A percentile compares a stretch with the other conserved stretches of the same genome.
Evolutionary conservation across 2,113 vertebrate species (phyloP).

Genomic region (Chascanopsetta lugubris): DNA sequence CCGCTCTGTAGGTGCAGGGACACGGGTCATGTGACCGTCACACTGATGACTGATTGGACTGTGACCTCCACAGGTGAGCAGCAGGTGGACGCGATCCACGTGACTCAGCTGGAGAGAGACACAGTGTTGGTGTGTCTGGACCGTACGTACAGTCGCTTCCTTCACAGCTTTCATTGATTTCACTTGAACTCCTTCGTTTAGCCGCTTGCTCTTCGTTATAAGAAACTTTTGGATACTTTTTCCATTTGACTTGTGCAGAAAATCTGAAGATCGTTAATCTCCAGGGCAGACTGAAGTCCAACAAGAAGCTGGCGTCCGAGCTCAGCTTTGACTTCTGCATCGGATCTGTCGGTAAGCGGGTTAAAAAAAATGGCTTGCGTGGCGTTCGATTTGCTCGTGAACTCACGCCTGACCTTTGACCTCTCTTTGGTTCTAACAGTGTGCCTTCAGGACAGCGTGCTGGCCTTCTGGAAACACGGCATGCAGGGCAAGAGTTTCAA

Average conservation of each 20-base stretch:
- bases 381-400: too few species aligned
- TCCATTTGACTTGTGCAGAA: conserved; percentile 80
- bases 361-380: background rate
- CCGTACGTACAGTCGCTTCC: conserved; percentile 83
- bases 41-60: too few species aligned
- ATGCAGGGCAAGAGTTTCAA: conserved; percentile 99
- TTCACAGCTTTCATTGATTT: background rate
- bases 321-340: conserved; percentile 98
- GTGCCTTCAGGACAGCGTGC: conserved; percentile 97
- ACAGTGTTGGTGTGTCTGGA: conserved; percentile 97
- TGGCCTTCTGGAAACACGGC: conserved; percentile 99
- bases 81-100: conserved; percentile 94
- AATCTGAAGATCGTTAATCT: conserved; percentile 99
- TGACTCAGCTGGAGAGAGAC: conserved; percentile 97
- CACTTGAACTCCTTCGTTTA: background rate
- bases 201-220: background rate
- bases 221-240: background rate
- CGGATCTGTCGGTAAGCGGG: conserved; percentile 93
- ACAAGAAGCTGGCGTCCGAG: conserved; percentile 97
- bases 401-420: too few species aligned
- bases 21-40: too few species aligned
- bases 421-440: conserved; percentile 78
- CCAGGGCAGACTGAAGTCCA: conserved; percentile 94
- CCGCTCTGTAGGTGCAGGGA: too few species aligned
- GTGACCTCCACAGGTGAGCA: conserved; percentile 83